Conservation (phyloP, 2,797 vertebrate species). For the Micrastur ruficollis region DNA sequence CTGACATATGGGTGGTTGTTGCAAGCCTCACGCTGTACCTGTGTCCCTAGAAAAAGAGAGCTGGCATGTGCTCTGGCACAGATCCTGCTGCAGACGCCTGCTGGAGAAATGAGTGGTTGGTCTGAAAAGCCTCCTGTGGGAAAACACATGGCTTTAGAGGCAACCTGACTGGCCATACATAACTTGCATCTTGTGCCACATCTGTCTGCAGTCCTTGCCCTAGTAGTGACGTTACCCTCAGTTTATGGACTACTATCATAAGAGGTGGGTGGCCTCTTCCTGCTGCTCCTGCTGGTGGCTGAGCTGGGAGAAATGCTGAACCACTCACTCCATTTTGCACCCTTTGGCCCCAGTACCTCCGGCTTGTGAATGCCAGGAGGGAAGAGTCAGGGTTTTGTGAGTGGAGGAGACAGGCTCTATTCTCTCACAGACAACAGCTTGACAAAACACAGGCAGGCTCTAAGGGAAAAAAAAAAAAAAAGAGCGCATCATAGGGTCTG, state of each 20-base stretch:
- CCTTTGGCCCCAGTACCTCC: background rate
- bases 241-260: background rate
- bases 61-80: background rate
- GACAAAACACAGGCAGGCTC: background rate
- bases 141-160: background rate
- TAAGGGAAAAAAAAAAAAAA: background rate
- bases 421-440: background rate
- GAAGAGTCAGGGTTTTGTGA: background rate
- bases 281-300: background rate
- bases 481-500: background rate
- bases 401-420: background rate
- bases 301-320: background rate
- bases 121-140: background rate
- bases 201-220: background rate
- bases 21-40: background rate
- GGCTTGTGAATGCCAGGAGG: background rate
- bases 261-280: background rate
- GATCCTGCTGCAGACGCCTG: background rate
- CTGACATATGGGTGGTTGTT: background rate
- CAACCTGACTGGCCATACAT: background rate
- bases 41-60: background rate
- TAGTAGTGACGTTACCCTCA: background rate
- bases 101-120: background rate
- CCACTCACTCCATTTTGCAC: fast-evolving
- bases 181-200: background rate